Conservation (phyloP, 1,140 invertebrate species). For the Cheumatopsyche charites region DNA sequence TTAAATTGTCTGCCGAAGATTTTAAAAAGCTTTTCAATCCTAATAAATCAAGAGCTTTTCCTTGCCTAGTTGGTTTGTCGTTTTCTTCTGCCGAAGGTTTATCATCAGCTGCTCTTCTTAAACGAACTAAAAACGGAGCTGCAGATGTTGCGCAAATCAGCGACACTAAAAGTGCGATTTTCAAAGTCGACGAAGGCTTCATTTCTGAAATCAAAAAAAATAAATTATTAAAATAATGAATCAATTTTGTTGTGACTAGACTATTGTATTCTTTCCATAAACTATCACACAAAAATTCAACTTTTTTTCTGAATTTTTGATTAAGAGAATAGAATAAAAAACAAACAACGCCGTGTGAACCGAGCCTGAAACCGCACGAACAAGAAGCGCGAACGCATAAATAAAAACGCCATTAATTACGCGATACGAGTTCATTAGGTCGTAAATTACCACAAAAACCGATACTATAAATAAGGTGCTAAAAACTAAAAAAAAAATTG, state of each 20-base stretch:
- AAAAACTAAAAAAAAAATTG: too few relatives aligned
- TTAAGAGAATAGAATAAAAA: too few relatives aligned
- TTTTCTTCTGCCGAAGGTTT: constrained; percentile 11
- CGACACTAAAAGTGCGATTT: constrained; percentile 31
- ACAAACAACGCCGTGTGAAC: too few relatives aligned
- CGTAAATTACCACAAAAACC: too few relatives aligned
- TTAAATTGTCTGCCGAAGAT: not conserved
- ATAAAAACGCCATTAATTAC: too few relatives aligned
- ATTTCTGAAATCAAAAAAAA: constrained; percentile 34
- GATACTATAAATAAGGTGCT: too few relatives aligned
- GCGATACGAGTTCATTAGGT: too few relatives aligned
- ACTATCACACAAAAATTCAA: too few relatives aligned
- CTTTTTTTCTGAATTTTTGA: too few relatives aligned
- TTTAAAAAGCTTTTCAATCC: constrained; percentile 19
- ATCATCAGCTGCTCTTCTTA: constrained; percentile 29
- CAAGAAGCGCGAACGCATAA: too few relatives aligned
- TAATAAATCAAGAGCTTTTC: not conserved
- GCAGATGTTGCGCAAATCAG: constrained; percentile 38
- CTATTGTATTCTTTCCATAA: too few relatives aligned
- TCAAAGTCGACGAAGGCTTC: constrained; percentile 25
- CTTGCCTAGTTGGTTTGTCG: constrained; percentile 13
- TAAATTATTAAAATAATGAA: not conserved
- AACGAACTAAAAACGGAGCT: constrained; percentile 28
- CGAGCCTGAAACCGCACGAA: too few relatives aligned
- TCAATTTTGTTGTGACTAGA: constrained; percentile 5